Evolutionary conservation across 2,888 invertebrate genomes (phyloP), one percentile per base, ranked within the genome.

Genomic region (Orchesellides sinensis): DNA sequence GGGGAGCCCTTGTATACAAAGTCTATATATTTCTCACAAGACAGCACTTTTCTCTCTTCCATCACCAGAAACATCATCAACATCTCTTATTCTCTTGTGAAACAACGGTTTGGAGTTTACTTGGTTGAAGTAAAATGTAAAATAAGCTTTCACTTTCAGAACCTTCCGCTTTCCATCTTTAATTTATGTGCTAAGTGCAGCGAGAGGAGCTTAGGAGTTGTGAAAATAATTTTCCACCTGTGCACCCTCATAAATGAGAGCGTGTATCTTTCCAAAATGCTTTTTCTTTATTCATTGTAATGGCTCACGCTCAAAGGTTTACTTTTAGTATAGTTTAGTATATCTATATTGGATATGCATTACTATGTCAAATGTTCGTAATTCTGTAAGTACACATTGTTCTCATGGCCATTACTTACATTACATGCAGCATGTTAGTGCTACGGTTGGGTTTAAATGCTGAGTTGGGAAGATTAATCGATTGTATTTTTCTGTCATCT

Each of bases 101-200:
- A 52, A 17, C 19, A 52, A n/a, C 17, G 47, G 17, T 47, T 6
- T 47, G 3, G 47, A 10, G 47, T 47, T 6, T 47, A n/a, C 8
- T 17, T 8, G 40, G 40, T 40, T 40, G 40, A 40, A 32, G n/a
- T n/a, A n/a, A 6, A 49, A 49, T 49, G 49, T n/a, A 49, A 10
- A 52, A 21, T 52, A 52, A 21, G 19, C 19, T 17, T 52, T 52
- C 40, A 40, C 40, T 40, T 54, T 54, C 12, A 17, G n/a, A 17
- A 4, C 5, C 32, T 19, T 32, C 10, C 29, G 59, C 29, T 59
- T 29, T 27, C 32, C 10, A 10, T 54, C n/a, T 25, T 17, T 4
- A 61, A 61, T 61, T 29, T 61, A 61, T 61, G n/a, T 61, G 32
- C 32, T 59, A 32, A 61, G 23, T 54, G 54, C 54, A 61, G 19